Evolutionary conservation across 2,888 invertebrate species (phyloP).

Genomic region (Caenorhabditis sp.): DNA sequence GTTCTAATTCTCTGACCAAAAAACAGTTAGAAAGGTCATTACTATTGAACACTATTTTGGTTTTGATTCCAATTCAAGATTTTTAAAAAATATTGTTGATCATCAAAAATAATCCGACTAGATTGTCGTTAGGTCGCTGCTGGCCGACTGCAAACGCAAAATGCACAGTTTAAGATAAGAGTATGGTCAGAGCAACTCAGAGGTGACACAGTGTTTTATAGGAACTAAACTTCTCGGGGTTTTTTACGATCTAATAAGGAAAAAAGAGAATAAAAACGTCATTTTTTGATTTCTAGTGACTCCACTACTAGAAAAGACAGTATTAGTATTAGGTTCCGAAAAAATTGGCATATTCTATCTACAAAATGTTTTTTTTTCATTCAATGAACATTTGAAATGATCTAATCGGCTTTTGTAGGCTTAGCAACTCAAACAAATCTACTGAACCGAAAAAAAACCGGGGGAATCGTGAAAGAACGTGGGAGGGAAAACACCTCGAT

Average conservation of each 20-base stretch:
- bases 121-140: not conserved
- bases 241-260: too few relatives aligned
- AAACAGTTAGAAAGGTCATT: too few relatives aligned
- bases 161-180: constrained; percentile 2
- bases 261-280: too few relatives aligned
- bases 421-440: not conserved
- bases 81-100: too few relatives aligned
- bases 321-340: not conserved
- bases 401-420: not conserved
- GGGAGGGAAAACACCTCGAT: constrained; percentile 30
- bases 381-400: not conserved
- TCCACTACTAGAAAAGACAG: too few relatives aligned
- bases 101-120: constrained; percentile 19
- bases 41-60: too few relatives aligned
- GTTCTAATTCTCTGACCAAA: not conserved
- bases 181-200: too few relatives aligned
- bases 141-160: not conserved
- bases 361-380: too few relatives aligned
- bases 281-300: constrained; percentile 13
- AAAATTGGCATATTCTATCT: not conserved
- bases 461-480: constrained; percentile 34
- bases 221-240: not conserved
- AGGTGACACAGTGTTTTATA: too few relatives aligned
- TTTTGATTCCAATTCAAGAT: too few relatives aligned
- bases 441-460: constrained; percentile 8